phyloP scores from a whole-genome alignment of 2,888 invertebrate genomes.

The Cataglyphis rosenhaueri region DNA sequence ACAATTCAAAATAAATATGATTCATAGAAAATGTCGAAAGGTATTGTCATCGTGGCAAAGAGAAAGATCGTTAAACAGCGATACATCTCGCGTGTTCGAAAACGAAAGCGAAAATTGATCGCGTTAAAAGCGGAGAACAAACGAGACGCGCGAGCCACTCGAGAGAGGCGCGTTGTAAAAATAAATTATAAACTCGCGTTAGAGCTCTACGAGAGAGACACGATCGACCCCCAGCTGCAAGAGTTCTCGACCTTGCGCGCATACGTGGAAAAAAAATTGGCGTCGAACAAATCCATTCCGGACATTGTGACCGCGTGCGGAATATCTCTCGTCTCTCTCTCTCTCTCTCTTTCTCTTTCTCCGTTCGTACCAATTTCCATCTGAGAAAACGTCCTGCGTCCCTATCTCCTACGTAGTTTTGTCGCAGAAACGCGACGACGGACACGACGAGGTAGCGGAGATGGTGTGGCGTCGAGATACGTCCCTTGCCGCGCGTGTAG shows the following conservation, averaged over 20 bases:
- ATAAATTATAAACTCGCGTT: constrained; percentile 39
- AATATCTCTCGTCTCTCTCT: not conserved
- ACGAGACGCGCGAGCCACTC: constrained; percentile 3
- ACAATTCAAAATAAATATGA: not conserved
- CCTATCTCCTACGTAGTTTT: constrained; percentile 60
- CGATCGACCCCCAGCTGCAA: constrained; percentile 4
- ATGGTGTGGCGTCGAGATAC: constrained; percentile 28
- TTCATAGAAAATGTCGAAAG: not conserved
- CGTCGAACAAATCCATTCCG: not conserved
- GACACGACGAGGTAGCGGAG: constrained; percentile 42
- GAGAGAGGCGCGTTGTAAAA: constrained; percentile 24
- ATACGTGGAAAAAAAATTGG: constrained; percentile 11
- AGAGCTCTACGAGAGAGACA: constrained; percentile 15
- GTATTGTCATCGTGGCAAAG: not conserved
- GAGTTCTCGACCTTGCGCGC: constrained; percentile 13
- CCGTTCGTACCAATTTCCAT: constrained; percentile 74
- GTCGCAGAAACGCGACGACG: constrained; percentile 79
- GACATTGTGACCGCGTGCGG: not conserved
- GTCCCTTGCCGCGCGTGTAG: constrained; percentile 12
- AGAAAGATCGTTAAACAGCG: not conserved
- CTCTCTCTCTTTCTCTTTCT: not conserved
- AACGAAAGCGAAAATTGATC: constrained; percentile 7
- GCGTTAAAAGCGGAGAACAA: not conserved
- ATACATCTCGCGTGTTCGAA: not conserved
- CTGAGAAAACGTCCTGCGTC: constrained; percentile 69